Percentiles rank a stretch among this genome's conserved stretches.
phyloP scores from a whole-genome alignment of 2,113 vertebrate genomes.

The Chloropsis hardwickii region DNA sequence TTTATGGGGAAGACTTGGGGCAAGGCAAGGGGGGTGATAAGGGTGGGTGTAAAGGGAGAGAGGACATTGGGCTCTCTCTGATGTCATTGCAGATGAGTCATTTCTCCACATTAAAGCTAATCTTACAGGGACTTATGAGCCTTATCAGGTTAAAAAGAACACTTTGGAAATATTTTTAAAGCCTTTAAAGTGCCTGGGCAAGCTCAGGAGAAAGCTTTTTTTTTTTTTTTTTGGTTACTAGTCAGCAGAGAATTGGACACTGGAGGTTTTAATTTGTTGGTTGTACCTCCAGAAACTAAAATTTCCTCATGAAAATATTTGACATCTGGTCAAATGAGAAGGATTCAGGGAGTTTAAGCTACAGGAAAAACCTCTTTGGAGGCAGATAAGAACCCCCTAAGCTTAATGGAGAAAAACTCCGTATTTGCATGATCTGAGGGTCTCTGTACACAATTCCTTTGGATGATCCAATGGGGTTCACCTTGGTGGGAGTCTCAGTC shows the following conservation, averaged over 20 bases:
- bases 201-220: background rate
- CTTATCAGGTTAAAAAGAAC: background rate
- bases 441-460: background rate
- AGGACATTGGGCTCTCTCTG: background rate
- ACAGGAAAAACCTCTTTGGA: background rate
- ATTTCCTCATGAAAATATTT: background rate
- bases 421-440: background rate
- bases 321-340: background rate
- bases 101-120: background rate
- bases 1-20: slow-evolving; percentile 16
- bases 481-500: background rate
- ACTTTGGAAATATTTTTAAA: slow-evolving; percentile 4
- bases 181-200: background rate
- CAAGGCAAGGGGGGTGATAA: background rate
- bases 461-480: background rate
- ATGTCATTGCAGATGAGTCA: slow-evolving; percentile 30
- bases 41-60: slow-evolving; percentile 7
- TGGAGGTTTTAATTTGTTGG: background rate
- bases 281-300: background rate
- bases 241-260: background rate
- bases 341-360: background rate
- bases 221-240: background rate
- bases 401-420: background rate
- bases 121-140: background rate
- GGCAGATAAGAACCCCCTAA: background rate